Conservation (phyloP, 2,797 vertebrate genomes). For the Esox masquinongy region DNA sequence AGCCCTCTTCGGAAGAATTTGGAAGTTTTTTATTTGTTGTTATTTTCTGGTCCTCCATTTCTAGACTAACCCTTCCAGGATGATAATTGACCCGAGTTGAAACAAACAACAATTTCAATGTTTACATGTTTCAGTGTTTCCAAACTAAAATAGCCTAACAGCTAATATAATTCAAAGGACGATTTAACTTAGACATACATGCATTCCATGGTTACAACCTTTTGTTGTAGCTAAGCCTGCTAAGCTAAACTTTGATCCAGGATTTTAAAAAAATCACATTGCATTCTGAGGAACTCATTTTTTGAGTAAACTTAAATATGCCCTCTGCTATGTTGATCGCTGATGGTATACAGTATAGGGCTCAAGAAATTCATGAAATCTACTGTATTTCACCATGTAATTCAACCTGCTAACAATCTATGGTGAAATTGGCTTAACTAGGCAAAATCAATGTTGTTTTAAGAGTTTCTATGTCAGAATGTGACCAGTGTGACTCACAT, state of each 20-base stretch:
- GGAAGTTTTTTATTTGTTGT: background rate
- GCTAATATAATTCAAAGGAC: background rate
- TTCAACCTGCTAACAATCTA: background rate
- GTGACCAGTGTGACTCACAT: background rate
- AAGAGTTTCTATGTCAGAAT: background rate
- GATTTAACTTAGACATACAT: background rate
- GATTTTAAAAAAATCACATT: background rate
- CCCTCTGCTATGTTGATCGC: background rate
- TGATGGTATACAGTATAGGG: background rate
- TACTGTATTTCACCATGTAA: background rate
- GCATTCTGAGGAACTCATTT: background rate
- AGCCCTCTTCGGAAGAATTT: background rate
- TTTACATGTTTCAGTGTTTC: background rate
- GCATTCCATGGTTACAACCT: background rate
- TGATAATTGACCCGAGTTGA: slow-evolving; percentile 25
- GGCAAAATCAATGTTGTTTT: background rate
- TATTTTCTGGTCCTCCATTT: background rate
- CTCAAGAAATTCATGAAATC: background rate
- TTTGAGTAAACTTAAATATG: background rate
- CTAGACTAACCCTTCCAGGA: background rate
- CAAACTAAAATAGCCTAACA: background rate
- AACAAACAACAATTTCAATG: background rate
- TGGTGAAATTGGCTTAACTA: background rate
- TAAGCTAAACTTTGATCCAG: background rate
- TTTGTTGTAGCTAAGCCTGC: background rate